Base-by-base conservation (phyloP, 2,888 invertebrate genomes). In the Clostera curtula region DNA sequence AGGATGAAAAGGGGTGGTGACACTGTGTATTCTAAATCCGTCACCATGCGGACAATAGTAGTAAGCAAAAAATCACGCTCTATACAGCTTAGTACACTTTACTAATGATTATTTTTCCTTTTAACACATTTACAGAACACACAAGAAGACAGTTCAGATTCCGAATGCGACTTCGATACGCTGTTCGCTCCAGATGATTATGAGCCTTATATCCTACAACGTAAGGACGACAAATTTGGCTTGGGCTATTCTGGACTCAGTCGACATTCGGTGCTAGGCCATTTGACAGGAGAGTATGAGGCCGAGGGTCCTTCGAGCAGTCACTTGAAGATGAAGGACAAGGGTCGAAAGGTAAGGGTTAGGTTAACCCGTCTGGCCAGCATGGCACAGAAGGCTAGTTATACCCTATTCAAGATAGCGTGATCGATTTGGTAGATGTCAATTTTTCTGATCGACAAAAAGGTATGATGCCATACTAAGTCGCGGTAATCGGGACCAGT, bases 171-270 rank as follows among this genome's bases (percentile, higher is more conserved):
- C 32, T 83, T 84, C 10, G 85, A 87, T 2, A 79, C 89, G 1
- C 85, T 89, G 4, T 89, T 92, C 64, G 91, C 94, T 17, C 94
- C 95, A 7, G 90, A 92, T 57, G 95, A 96, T 59, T 91, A 91
- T 57, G 92, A 92, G 45, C 87, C 90, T 1, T 90, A 90, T 50
- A 73, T 90, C 10, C 85, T 89, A 27, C 80, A 83, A 14, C 89
- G 92, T 16, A 98, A 98, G 75, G 88, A 86, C 41, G 93, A 98
- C 62, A 87, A 87, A 5, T 94, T 93, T 61, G 95, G 94, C 0
- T 79, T 95, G 26, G 93, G 92, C 0, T 94, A 94, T 52, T 73
- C 76, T 1, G 93, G 93, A 0, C 68, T 95, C 2, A 90, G 91
- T 46, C 86, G 91, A 25, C 85, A 87, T 30, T 86, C 89, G 0